Percentiles rank a stretch among this genome's conserved stretches.
phyloP scores from a whole-genome alignment of 2,888 invertebrate species.

The Ctena decussata region DNA sequence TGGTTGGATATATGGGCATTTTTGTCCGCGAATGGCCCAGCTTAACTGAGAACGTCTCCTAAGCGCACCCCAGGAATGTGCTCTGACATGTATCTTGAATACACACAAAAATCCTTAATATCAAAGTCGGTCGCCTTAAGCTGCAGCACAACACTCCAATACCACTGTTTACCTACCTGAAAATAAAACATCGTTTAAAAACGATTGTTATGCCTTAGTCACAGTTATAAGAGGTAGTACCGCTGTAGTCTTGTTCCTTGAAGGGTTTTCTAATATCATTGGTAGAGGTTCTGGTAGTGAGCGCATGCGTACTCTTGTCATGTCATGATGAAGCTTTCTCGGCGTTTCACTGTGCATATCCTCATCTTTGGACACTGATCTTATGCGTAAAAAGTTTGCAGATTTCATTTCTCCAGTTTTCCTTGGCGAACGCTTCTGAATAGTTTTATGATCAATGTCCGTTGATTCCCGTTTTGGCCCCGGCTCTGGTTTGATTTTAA shows the following conservation, averaged over 20 bases:
- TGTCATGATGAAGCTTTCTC: not conserved
- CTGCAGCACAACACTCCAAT: too few relatives aligned
- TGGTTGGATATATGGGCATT: too few relatives aligned
- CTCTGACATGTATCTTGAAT: too few relatives aligned
- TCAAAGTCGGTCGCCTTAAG: too few relatives aligned
- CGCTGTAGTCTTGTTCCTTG: not conserved
- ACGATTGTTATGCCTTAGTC: not conserved
- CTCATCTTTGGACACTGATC: not conserved
- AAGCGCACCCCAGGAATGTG: too few relatives aligned
- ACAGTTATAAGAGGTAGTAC: not conserved
- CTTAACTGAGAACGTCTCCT: too few relatives aligned
- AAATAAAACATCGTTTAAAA: too few relatives aligned
- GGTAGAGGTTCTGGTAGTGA: not conserved
- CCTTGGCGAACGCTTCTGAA: not conserved
- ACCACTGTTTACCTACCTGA: too few relatives aligned
- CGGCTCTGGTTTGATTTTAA: not conserved
- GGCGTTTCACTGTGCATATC: not conserved
- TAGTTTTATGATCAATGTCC: not conserved
- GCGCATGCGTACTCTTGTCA: not conserved
- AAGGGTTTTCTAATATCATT: not conserved
- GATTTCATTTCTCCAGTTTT: not conserved
- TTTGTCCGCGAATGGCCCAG: too few relatives aligned
- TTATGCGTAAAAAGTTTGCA: not conserved
- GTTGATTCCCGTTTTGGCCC: too few relatives aligned
- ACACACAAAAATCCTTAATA: too few relatives aligned